Conservation (phyloP, 1,140 invertebrate species). For the Trissolcus basalis region DNA sequence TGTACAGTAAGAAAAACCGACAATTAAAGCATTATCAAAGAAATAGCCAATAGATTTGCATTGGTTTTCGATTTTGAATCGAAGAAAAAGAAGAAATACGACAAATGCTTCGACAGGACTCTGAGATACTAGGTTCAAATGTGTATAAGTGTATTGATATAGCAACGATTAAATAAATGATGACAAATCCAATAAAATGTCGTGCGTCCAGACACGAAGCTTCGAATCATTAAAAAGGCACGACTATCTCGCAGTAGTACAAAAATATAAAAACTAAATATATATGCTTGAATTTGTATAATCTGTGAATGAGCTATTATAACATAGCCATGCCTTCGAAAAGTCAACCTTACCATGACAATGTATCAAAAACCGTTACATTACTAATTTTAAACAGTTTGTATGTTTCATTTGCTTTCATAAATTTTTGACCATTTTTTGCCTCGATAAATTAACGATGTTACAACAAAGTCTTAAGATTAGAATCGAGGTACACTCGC, state of each 20-base stretch:
- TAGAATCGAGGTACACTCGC: constrained; percentile 51
- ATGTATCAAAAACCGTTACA: constrained; percentile 52
- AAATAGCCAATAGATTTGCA: constrained; percentile 2
- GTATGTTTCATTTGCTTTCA: constrained; percentile 6
- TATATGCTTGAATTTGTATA: constrained; percentile 54
- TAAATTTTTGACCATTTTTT: constrained; percentile 2
- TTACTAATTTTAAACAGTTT: constrained; percentile 23
- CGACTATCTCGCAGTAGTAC: constrained; percentile 67
- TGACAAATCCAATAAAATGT: constrained; percentile 22
- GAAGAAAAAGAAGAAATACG: constrained; percentile 6
- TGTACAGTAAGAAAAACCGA: constrained; percentile 33
- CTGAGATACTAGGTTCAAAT: not conserved
- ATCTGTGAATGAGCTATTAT: constrained; percentile 59
- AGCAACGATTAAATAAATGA: constrained; percentile 13
- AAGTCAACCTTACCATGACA: constrained; percentile 46
- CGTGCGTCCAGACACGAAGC: constrained; percentile 29
- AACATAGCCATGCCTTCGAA: constrained; percentile 60
- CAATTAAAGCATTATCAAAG: constrained; percentile 6
- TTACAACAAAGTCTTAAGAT: constrained; percentile 47
- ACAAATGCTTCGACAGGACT: no score
- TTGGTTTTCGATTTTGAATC: constrained; percentile 18
- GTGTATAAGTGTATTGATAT: not conserved
- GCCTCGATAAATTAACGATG: constrained; percentile 40
- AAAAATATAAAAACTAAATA: constrained; percentile 71
- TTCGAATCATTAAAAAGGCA: constrained; percentile 67